Evolutionary conservation across 2,113 vertebrate genomes (phyloP).

Genomic region (Raja brachyura): DNA sequence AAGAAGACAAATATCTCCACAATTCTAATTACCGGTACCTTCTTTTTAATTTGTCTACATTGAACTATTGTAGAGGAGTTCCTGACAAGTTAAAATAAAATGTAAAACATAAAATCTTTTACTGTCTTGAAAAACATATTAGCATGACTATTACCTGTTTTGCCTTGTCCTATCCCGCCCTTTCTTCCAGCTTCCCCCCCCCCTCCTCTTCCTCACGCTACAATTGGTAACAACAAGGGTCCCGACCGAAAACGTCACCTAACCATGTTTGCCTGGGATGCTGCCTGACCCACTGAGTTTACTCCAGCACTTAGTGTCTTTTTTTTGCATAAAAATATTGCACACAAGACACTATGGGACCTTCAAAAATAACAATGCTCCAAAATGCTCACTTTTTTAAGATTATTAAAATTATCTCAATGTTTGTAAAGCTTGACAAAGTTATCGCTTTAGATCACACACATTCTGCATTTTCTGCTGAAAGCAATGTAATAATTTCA

Average conservation of each 20-base stretch:
- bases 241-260: no score
- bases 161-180: no score
- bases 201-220: no score
- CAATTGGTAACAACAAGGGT: no score
- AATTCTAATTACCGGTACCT: background rate
- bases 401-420: background rate
- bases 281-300: no score
- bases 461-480: background rate
- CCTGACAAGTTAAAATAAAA: background rate
- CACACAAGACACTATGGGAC: background rate
- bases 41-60: no score
- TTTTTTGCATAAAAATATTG: background rate
- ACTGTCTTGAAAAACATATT: background rate
- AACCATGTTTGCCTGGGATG: no score
- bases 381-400: background rate
- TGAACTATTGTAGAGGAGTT: background rate
- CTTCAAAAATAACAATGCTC: background rate
- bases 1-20: background rate
- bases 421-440: background rate
- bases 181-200: no score
- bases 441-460: background rate
- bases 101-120: background rate
- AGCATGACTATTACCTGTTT: no score
- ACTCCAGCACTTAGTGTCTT: no score
- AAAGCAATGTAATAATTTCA: slow-evolving; percentile 4